Conservation (phyloP, 2,888 invertebrate genomes). For the Lasius fuliginosus region DNA sequence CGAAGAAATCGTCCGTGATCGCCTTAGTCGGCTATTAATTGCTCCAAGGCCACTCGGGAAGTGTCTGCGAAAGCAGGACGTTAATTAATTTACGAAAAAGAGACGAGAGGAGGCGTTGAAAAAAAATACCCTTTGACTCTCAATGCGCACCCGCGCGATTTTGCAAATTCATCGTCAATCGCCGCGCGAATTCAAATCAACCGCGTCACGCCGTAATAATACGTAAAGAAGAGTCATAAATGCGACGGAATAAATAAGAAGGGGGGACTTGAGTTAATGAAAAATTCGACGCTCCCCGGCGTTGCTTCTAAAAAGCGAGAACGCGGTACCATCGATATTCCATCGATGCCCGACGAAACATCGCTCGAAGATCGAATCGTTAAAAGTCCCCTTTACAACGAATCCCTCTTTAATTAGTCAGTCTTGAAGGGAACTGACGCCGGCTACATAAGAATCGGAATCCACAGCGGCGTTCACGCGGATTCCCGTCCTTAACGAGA, state of each 20-base stretch:
- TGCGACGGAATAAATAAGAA: constrained; percentile 12
- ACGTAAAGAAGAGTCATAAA: constrained; percentile 28
- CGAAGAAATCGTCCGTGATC: constrained; percentile 75
- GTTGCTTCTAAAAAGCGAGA: constrained; percentile 38
- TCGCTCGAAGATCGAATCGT: constrained; percentile 59
- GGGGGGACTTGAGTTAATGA: constrained; percentile 22
- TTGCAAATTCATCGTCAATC: constrained; percentile 42
- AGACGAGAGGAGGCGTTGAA: constrained; percentile 29
- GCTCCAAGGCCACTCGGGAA: constrained; percentile 75
- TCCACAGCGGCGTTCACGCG: constrained; percentile 74
- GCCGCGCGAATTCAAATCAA: constrained; percentile 28
- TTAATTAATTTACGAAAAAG: constrained; percentile 50
- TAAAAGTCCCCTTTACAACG: constrained; percentile 68
- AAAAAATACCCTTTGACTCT: constrained; percentile 34
- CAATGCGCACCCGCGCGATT: constrained; percentile 46
- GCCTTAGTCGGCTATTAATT: constrained; percentile 82
- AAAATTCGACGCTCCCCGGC: constrained; percentile 22
- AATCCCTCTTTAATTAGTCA: constrained; percentile 76
- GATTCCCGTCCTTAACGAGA: constrained; percentile 74
- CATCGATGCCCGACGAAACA: constrained; percentile 59
- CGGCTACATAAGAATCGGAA: constrained; percentile 74
- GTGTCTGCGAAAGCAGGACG: constrained; percentile 59
- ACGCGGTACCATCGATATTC: constrained; percentile 61
- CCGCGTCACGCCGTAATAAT: constrained; percentile 29
- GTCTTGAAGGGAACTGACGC: constrained; percentile 69